Evolutionary conservation across 2,888 invertebrate genomes (phyloP).

Genomic region (Drosophila aldrichi): DNA sequence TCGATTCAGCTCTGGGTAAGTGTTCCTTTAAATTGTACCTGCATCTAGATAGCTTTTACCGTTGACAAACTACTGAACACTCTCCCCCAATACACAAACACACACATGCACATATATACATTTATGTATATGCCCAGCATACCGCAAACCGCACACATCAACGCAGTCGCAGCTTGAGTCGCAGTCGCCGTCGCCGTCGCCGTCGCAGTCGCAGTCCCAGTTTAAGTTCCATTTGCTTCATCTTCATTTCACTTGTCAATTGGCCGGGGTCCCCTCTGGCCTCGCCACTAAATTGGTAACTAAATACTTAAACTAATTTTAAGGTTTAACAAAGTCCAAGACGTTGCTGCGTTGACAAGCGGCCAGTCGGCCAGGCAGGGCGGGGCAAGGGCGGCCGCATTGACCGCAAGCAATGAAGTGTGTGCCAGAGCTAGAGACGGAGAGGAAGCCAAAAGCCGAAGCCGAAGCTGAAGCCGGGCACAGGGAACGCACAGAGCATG

Average conservation of each 20-base stretch:
- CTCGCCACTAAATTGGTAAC: slow-evolving; percentile 78
- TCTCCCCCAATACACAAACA: slow-evolving; percentile 4
- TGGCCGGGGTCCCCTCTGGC: slow-evolving; percentile 13
- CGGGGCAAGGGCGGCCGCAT: slow-evolving; percentile 39
- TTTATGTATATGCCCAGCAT: slow-evolving; percentile 4
- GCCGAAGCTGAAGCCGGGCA: slow-evolving; percentile 12
- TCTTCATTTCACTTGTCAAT: slow-evolving; percentile 56
- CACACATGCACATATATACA: not conserved
- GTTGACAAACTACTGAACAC: slow-evolving; percentile 61
- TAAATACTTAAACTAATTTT: slow-evolving; percentile 82
- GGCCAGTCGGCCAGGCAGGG: slow-evolving; percentile 1
- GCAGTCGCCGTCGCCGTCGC: slow-evolving; percentile 3
- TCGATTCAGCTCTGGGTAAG: not conserved
- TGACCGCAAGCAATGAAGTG: slow-evolving; percentile 76
- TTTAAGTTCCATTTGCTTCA: slow-evolving; percentile 33
- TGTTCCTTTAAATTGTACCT: not conserved
- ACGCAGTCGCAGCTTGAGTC: slow-evolving; percentile 43
- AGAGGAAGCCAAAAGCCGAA: slow-evolving; percentile 11
- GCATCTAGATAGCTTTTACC: slow-evolving; percentile 46
- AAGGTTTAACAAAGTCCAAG: slow-evolving; percentile 81
- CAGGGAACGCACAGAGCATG: slow-evolving; percentile 16
- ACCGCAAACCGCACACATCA: slow-evolving; percentile 71
- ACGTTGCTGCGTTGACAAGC: slow-evolving; percentile 67
- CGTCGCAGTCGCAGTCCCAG: slow-evolving; percentile 9
- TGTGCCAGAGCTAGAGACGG: slow-evolving; percentile 26